These are phyloP conservation scores for Lophotis ruficrista DNA, from an alignment of 2,113 vertebrate species.

Conservation along the genomic window DNA sequence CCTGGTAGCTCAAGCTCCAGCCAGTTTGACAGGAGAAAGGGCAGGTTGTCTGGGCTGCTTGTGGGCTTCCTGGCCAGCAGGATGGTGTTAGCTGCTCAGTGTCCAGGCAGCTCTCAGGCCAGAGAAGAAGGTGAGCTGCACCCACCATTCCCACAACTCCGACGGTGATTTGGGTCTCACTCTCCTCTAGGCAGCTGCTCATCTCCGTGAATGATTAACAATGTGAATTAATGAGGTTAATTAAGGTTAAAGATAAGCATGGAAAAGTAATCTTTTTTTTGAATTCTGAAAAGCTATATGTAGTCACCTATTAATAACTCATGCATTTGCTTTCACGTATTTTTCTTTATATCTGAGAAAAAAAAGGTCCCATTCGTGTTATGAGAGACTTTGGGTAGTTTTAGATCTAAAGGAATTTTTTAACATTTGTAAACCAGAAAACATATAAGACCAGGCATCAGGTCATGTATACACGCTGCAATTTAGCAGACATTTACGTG, in stretches of 20 bases:
- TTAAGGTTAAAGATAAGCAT: neutral
- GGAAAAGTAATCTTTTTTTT: neutral
- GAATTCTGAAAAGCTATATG: neutral
- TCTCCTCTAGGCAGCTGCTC: neutral
- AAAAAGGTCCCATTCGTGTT: neutral
- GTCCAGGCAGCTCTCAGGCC: neutral
- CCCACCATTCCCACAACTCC: neutral
- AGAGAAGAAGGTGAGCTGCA: neutral
- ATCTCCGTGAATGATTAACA: neutral
- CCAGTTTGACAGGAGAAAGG: neutral
- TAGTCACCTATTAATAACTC: neutral
- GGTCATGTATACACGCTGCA: neutral
- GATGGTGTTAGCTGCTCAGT: neutral
- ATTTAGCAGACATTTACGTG: neutral
- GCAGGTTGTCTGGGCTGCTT: neutral
- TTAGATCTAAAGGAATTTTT: neutral
- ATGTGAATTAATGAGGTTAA: neutral
- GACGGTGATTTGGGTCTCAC: accelerated
- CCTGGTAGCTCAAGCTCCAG: neutral
- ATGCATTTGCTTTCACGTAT: neutral
- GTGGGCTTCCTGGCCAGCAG: neutral
- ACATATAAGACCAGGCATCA: neutral
- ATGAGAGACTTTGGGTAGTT: neutral
- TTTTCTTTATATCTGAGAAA: neutral
- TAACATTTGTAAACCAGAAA: neutral